Evolutionary conservation across 1,140 invertebrate genomes (phyloP).

Genomic region (Sminthurides bifidus): DNA sequence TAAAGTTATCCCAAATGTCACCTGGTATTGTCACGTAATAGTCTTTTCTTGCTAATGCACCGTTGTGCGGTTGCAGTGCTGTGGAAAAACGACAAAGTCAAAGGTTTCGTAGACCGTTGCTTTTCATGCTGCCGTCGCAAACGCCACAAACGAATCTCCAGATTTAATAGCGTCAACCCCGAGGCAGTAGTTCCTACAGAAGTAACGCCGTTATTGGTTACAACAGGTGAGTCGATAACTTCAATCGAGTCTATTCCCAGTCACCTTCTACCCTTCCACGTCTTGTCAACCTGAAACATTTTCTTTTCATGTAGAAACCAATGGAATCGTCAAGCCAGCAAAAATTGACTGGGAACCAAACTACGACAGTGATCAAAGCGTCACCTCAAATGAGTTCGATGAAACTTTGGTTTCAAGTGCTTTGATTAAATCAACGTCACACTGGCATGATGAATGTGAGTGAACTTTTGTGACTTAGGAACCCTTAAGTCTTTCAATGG

Average conservation of each 20-base stretch:
- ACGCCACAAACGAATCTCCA: neutral
- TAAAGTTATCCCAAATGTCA: neutral
- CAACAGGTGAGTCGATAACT: neutral
- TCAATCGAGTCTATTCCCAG: neutral
- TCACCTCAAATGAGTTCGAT: conserved; percentile 7
- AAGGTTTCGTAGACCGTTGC: conserved; percentile 5
- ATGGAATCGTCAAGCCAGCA: conserved; percentile 2
- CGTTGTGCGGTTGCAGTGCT: conserved; percentile 9
- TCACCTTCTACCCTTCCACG: neutral
- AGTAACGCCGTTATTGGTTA: conserved; percentile 6
- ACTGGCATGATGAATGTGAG: neutral
- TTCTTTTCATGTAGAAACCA: neutral
- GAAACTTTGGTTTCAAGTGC: conserved; percentile 10
- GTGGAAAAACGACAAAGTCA: conserved; percentile 15
- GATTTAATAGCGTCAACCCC: neutral
- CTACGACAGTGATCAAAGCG: neutral
- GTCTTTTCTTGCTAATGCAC: neutral
- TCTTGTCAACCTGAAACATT: neutral
- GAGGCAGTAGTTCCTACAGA: neutral
- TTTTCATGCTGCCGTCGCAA: neutral
- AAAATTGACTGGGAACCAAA: neutral
- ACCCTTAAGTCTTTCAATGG: neutral
- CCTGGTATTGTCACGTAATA: neutral
- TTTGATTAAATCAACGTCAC: neutral
- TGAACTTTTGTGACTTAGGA: neutral